Base-by-base conservation (phyloP, 2,113 vertebrate species). In the Scomber colias region DNA sequence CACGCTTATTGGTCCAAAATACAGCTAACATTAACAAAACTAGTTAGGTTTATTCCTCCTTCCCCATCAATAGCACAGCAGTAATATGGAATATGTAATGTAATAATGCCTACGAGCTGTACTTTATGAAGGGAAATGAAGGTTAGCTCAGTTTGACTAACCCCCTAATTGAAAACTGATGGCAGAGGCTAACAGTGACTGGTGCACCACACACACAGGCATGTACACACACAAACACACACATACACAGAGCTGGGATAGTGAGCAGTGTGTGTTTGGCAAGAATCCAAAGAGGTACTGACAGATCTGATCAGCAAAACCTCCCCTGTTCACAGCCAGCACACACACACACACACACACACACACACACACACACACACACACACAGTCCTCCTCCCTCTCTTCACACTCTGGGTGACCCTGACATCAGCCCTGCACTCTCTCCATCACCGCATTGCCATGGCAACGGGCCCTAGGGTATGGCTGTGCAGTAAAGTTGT, bases 351-450 rank as follows among this genome's bases (percentile, higher is more conserved):
- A 51, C 62, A 73, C 74, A 59, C 50, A 53, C 49, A 65, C 60
- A 44, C 84, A 51, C 59, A 49, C 72, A 53, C 59, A 60, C 66
- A 75, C 79, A 71, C 44, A 27, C 54, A 44, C 9, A 40, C 66
- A 21, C 21, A 21, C 21, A 21, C 21, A 21, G 21, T 53, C 74
- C 82, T 71, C 86, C 84, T 86, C 90, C 87, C 75, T 78, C 83
- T 81, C 83, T 67, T 90, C 87, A 85, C 86, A 93, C 91, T 93
- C 91, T 82, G 45, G 35, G 51, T 93, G 92, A 93, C 91, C 92
- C 89, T 90, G 84, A 87, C 89, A 88, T 90, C 81, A 87, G 81
- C 81, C 82, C 86, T 83, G 64, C 84, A 84, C 89, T 82, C 89
- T 84, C 89, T 93, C 89, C 89, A 90, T 92, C 86, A 90, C 71